phyloP scores from a whole-genome alignment of 2,888 invertebrate species.

The Papilio demoleus region DNA sequence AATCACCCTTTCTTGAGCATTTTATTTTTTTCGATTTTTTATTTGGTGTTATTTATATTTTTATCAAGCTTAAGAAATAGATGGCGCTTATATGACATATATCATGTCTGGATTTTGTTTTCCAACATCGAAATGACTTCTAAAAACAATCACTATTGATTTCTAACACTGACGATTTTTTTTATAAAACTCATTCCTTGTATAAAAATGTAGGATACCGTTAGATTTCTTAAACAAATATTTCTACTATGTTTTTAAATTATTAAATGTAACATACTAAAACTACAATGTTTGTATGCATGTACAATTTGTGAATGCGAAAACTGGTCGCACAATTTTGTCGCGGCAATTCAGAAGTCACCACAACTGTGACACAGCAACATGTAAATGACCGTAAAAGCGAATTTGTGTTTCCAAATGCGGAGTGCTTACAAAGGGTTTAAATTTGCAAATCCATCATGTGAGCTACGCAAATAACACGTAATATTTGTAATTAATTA shows the following conservation, averaged over 20 bases:
- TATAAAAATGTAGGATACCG: too few relatives aligned
- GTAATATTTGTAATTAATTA: slow-evolving; percentile 71
- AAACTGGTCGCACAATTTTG: slow-evolving; percentile 50
- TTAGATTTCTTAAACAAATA: too few relatives aligned
- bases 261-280: slow-evolving; percentile 42
- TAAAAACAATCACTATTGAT: too few relatives aligned
- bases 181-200: too few relatives aligned
- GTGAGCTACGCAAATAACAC: slow-evolving; percentile 76
- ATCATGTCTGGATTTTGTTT: too few relatives aligned
- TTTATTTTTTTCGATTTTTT: too few relatives aligned
- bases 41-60: too few relatives aligned
- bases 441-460: slow-evolving; percentile 83
- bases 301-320: slow-evolving; percentile 52
- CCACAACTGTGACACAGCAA: slow-evolving; percentile 69
- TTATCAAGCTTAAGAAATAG: too few relatives aligned
- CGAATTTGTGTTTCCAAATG: slow-evolving; percentile 81
- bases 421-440: slow-evolving; percentile 81
- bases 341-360: slow-evolving; percentile 68
- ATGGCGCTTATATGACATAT: too few relatives aligned
- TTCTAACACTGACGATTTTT: too few relatives aligned
- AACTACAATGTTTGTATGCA: slow-evolving; percentile 47
- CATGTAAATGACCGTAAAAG: slow-evolving; percentile 82
- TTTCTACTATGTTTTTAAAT: neutral
- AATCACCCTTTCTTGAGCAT: too few relatives aligned
- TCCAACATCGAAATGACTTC: too few relatives aligned